Evolutionary conservation across 2,888 invertebrate species (phyloP).

Genomic region (Eupithecia vulgata): DNA sequence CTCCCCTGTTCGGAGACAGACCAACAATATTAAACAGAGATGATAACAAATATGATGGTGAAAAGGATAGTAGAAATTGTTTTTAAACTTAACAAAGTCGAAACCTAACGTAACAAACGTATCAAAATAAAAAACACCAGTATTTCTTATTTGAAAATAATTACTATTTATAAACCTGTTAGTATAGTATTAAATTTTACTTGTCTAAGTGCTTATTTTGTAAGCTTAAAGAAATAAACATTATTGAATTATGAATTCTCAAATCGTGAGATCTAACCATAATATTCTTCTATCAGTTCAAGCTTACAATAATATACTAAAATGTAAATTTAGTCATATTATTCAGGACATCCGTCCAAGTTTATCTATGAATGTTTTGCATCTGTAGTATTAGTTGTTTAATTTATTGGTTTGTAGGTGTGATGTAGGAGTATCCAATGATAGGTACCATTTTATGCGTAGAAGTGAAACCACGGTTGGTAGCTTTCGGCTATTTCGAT

Average conservation of each 20-base stretch:
- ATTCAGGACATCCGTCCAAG: conserved; percentile 24
- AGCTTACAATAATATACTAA: not conserved
- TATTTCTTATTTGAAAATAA: too few species aligned
- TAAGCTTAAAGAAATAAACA: too few species aligned
- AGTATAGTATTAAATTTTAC: too few species aligned
- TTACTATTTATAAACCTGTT: too few species aligned
- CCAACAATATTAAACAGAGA: not conserved
- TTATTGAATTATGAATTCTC: too few species aligned
- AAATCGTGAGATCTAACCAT: not conserved
- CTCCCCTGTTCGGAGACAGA: too few species aligned
- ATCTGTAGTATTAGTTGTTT: conserved; percentile 27
- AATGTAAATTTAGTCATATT: conserved; percentile 9
- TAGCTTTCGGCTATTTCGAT: not conserved
- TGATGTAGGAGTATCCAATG: conserved; percentile 30
- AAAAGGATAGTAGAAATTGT: not conserved
- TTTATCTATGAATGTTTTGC: conserved; percentile 29
- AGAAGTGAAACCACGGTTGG: conserved; percentile 2
- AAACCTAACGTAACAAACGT: too few species aligned
- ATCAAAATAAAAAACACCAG: too few species aligned
- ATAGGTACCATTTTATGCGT: not conserved
- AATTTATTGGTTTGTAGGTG: conserved; percentile 38
- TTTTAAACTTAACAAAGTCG: too few species aligned
- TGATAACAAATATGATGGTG: not conserved
- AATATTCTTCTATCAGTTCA: not conserved
- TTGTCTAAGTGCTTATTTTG: too few species aligned